phyloP scores from a whole-genome alignment of 1,140 invertebrate species.

The Adelges cooleyi region DNA sequence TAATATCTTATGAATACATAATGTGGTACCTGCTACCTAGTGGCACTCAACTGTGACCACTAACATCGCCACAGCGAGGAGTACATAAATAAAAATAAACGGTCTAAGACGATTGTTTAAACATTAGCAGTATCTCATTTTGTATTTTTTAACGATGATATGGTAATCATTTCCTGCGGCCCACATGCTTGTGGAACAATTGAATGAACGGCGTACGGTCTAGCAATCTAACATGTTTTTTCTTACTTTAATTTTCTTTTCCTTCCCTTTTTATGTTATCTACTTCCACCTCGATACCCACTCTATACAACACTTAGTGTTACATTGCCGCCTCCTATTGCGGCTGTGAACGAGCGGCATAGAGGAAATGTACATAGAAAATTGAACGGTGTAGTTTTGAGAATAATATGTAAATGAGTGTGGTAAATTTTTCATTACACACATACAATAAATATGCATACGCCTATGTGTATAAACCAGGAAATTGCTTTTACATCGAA shows the following conservation, averaged over 20 bases:
- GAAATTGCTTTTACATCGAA: constrained; percentile 4
- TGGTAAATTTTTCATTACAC: background rate
- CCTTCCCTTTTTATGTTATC: background rate
- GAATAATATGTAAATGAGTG: constrained; percentile 1
- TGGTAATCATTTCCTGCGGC: constrained; percentile 24
- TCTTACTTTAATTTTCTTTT: background rate
- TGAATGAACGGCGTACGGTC: background rate
- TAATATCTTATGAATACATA: too few relatives aligned
- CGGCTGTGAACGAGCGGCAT: background rate
- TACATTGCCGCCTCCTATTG: too few relatives aligned
- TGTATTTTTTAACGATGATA: constrained; percentile 1
- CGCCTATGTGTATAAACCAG: background rate
- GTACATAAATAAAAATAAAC: background rate
- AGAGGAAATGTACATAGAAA: background rate
- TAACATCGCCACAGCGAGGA: too few relatives aligned
- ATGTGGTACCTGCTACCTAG: too few relatives aligned
- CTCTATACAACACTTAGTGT: background rate
- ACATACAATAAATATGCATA: too few relatives aligned
- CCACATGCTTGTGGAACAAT: background rate
- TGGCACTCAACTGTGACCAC: constrained; percentile 5
- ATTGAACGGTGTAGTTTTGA: background rate
- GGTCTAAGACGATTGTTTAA: background rate
- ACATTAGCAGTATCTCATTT: background rate
- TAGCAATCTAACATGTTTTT: background rate
- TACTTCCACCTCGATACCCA: background rate